Conservation (phyloP, 2,113 vertebrate genomes). For the Pseudopodoces humilis region DNA sequence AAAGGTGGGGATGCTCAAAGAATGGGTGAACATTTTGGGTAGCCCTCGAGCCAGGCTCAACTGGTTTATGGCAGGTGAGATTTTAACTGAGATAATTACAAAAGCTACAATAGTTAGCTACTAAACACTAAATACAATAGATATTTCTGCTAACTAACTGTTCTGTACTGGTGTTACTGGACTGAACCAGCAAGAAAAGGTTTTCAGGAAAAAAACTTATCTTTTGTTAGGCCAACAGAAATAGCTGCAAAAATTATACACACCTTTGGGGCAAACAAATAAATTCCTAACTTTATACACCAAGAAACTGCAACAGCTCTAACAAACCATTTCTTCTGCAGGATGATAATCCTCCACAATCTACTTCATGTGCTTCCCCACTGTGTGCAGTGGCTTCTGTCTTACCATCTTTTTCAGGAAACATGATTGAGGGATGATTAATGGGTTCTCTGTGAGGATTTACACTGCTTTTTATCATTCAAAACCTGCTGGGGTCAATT, state of each 20-base stretch:
- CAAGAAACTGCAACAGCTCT: neutral
- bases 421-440: neutral
- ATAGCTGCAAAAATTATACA: neutral
- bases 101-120: neutral
- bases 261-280: neutral
- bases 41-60: neutral
- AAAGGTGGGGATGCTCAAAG: neutral
- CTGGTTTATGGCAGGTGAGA: neutral
- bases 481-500: neutral
- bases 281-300: neutral
- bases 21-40: neutral
- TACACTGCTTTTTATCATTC: neutral
- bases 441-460: neutral
- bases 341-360: neutral
- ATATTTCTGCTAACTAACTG: neutral
- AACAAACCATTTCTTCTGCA: neutral
- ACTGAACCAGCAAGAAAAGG: neutral
- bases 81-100: neutral
- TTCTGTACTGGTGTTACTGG: neutral
- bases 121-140: too few species aligned
- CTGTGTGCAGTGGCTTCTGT: neutral
- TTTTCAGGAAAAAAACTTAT: neutral
- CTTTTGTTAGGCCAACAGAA: neutral
- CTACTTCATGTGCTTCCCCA: neutral
- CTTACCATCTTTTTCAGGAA: neutral